Conservation (phyloP, 2,113 vertebrate genomes). For the Sceloporus tristichus region DNA sequence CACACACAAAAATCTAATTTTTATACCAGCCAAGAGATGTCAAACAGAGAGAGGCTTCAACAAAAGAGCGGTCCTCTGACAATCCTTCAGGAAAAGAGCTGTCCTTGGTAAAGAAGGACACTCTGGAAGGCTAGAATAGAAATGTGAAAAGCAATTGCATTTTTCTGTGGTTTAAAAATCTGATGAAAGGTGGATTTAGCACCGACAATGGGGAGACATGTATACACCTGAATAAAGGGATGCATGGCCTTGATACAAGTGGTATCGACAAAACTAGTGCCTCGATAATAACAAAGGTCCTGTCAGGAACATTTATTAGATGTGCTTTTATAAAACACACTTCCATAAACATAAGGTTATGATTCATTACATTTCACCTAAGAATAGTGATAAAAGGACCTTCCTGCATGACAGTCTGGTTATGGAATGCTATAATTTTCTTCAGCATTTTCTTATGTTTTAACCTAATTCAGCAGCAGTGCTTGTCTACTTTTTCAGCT, state of each 20-base stretch:
- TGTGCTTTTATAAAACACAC: constrained; percentile 1
- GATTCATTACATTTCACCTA: not conserved
- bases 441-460: not conserved
- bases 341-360: not conserved
- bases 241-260: not conserved
- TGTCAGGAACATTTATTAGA: not conserved
- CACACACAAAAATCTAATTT: too few relatives aligned
- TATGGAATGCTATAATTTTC: too few relatives aligned
- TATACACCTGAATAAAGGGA: not conserved
- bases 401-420: not conserved
- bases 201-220: not conserved
- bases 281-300: not conserved
- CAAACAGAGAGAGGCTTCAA: too few relatives aligned
- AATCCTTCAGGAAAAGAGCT: not conserved
- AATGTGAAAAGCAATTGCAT: not conserved
- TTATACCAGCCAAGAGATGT: too few relatives aligned
- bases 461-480: too few relatives aligned
- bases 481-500: not conserved
- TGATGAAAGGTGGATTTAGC: not conserved
- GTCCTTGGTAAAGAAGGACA: not conserved
- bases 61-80: too few relatives aligned
- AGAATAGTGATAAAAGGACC: not conserved
- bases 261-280: too few relatives aligned
- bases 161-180: not conserved
- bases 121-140: not conserved